Percentiles rank a stretch among this genome's conserved stretches.
Conservation (phyloP, 2,797 vertebrate genomes). For the Molossus alvarezi region DNA sequence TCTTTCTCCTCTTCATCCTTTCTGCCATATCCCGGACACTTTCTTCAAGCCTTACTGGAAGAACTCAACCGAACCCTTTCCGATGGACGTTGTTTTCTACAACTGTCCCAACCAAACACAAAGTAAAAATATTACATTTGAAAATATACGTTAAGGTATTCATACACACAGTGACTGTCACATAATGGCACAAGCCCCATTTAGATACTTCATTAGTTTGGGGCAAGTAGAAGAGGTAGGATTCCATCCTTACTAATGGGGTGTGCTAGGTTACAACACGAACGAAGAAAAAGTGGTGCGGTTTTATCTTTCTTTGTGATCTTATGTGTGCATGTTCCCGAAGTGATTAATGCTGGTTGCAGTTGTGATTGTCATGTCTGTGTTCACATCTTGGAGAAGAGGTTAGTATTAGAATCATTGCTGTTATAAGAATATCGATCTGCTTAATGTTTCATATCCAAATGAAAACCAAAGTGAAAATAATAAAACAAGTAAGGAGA, state of each 20-base stretch:
- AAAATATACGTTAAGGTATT: neutral
- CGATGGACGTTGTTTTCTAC: neutral
- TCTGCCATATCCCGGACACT: neutral
- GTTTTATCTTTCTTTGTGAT: neutral
- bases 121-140: neutral
- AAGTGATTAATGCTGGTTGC: neutral
- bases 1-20: neutral
- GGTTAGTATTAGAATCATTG: neutral
- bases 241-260: neutral
- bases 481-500: neutral
- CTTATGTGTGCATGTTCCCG: neutral
- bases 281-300: neutral
- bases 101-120: neutral
- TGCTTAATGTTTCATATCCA: neutral
- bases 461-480: neutral
- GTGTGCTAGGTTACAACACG: neutral
- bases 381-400: neutral
- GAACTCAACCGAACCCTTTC: neutral
- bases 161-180: neutral
- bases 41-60: neutral
- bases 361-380: fast-evolving
- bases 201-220: neutral
- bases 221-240: neutral
- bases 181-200: neutral
- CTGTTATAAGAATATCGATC: neutral